Evolutionary conservation across 2,797 vertebrate genomes (phyloP).

Genomic region (Clamator glandarius): DNA sequence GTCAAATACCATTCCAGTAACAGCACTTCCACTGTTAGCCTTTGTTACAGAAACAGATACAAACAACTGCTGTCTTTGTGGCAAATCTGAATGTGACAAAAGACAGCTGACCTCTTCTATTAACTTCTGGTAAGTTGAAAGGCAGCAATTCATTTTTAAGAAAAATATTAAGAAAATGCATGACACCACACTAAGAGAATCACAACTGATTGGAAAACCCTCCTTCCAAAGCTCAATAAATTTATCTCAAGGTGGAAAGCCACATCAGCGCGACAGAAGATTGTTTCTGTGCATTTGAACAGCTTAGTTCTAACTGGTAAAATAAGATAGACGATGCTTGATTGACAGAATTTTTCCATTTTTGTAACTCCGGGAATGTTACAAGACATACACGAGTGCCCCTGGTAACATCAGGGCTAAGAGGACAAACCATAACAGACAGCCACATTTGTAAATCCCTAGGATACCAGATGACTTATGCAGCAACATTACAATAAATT

Average conservation of each 20-base stretch:
- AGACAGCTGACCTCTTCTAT: background rate
- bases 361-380: background rate
- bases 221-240: background rate
- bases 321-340: background rate
- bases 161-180: background rate
- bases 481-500: slow-evolving; percentile 36
- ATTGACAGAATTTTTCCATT: background rate
- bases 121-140: background rate
- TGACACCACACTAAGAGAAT: background rate
- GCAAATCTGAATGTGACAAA: background rate
- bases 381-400: background rate
- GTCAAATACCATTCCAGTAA: background rate
- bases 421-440: background rate
- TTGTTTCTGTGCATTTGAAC: background rate
- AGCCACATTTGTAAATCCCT: slow-evolving; percentile 25
- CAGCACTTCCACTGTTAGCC: background rate
- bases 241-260: slow-evolving; percentile 1
- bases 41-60: background rate
- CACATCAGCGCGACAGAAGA: background rate
- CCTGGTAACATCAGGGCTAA: background rate
- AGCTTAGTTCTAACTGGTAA: background rate
- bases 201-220: background rate
- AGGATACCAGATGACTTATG: slow-evolving; percentile 16
- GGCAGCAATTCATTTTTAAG: background rate
- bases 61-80: background rate